Evolutionary conservation across 2,888 invertebrate species (phyloP), one percentile per base, ranked within the genome.

Genomic region (Odontomyia ornata): DNA sequence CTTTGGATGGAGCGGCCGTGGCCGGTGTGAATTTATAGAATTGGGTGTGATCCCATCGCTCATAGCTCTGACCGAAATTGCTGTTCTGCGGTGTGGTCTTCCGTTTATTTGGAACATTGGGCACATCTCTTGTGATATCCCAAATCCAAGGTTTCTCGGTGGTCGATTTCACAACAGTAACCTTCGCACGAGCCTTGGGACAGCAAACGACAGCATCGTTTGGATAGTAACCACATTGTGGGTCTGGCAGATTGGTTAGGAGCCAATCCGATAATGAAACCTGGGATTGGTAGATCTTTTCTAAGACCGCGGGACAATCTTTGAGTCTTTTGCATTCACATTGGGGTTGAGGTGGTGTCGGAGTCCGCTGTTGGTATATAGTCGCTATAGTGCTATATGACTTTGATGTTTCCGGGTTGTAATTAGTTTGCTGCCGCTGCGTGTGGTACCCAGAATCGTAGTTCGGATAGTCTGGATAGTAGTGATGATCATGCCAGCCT

Each of bases 261-360:
- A 85, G 77, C 7, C 79, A 81, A 5, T 77, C 79, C 36, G 82
- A 80, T 36, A 83, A 80, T 13, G 82, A 80, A 0, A 77, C 76
- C 18, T 76, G 76, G 11, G 82, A 83, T 76, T 81, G 80, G 9
- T 81, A 79, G 78, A 83, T 80, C 0, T 83, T 79, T 2, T 73
- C 80, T 0, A 80, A 81, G 57, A 85, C 82, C 25, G 80, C 76
- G 18, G 79, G 77, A 73, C 86, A 86, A 69, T 84, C 82, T 79
- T 81, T 82, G 1, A 85, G 76, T 27, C 82, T 82, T 5, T 85
- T 80, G 75, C 86, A 86, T 57, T 83, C 82, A 75, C 86, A 86
- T 76, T 79, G 69, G 64, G 77, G 47, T 60, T 76, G 67, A 25
- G 65, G 1, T 23, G 36, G 69, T 9, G 47, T 46, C 15, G 21